phyloP scores from a whole-genome alignment of 2,888 invertebrate genomes.

The Tethea ocularis region DNA sequence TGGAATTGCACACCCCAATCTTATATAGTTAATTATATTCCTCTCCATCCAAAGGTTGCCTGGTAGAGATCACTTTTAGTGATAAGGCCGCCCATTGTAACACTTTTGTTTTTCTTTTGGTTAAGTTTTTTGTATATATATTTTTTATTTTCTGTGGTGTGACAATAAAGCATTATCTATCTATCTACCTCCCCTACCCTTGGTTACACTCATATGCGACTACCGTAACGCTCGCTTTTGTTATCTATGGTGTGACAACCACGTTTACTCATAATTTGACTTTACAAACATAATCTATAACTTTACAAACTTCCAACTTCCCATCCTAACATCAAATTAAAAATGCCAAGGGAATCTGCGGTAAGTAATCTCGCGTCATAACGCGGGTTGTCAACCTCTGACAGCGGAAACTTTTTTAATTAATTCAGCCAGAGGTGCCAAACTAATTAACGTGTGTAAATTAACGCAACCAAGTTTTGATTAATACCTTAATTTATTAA shows the following conservation, averaged over 20 bases:
- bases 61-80: too few relatives aligned
- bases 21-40: too few relatives aligned
- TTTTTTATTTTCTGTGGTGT: too few relatives aligned
- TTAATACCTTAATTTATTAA: not conserved
- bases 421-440: conserved; percentile 48
- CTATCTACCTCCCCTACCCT: too few relatives aligned
- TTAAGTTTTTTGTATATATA: too few relatives aligned
- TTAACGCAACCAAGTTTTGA: conserved; percentile 4
- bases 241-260: not conserved
- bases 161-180: too few relatives aligned
- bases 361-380: conserved; percentile 1
- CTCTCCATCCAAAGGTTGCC: too few relatives aligned
- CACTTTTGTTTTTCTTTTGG: too few relatives aligned
- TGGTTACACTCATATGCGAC: too few relatives aligned
- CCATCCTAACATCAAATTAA: conserved; percentile 12
- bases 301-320: not conserved
- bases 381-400: conserved; percentile 28
- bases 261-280: not conserved
- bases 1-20: too few relatives aligned
- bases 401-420: conserved; percentile 49
- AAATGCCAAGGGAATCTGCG: conserved; percentile 10
- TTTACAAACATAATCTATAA: not conserved
- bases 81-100: too few relatives aligned
- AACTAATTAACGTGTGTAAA: conserved; percentile 55
- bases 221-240: too few relatives aligned